Base-by-base conservation (phyloP, 1,140 invertebrate genomes). In the Octopus bimaculoides region DNA sequence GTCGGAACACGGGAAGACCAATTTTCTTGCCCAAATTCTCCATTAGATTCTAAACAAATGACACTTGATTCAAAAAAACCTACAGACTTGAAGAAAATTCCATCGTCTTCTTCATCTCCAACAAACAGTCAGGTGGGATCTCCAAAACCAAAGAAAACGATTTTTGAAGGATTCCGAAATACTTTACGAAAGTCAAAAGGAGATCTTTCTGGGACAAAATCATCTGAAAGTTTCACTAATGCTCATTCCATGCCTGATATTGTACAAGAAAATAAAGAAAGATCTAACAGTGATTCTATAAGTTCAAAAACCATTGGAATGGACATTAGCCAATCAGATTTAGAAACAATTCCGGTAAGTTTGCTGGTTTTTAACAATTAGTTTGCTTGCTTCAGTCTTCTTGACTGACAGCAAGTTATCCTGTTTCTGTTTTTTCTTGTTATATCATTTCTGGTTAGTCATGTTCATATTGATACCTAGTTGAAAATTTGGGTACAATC, bases 111-210 rank as follows among this genome's bases (percentile, higher is more conserved):
- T 69, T 55, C 78, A 5, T 73, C 78, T n/a, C 53, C 78, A 10
- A 73, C 78, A 54, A 76, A 82, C 79, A 56, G 77, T 81, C 69
- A 84, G 77, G 82, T 84, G 79, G 79, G 80, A 53, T 86, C 85
- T 52, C 86, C 87, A 74, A 89, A 89, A 82, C 85, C 87, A 54
- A 88, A 88, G 81, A 84, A 84, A 82, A 84, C 82, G n/a, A 85
- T 93, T 82, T 90, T 93, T 83, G 92, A 93, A 82, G 93, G 92
- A 84, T 92, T 93, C 86, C 89, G 91, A 77, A 93, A 92, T 86
- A 92, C 92, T 5, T 87, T 93, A 56, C 89, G 92, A 77, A 88
- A 89, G 82, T 88, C 89, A 83, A 87, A 87, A 84, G 83, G 80
- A 82, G 85, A 86, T 52, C 73, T 66, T 73, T 53, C 74, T 52